Evolutionary conservation across 2,113 vertebrate species (phyloP), one percentile per base, ranked within the genome.

Genomic region (Pterophyllum scalare): DNA sequence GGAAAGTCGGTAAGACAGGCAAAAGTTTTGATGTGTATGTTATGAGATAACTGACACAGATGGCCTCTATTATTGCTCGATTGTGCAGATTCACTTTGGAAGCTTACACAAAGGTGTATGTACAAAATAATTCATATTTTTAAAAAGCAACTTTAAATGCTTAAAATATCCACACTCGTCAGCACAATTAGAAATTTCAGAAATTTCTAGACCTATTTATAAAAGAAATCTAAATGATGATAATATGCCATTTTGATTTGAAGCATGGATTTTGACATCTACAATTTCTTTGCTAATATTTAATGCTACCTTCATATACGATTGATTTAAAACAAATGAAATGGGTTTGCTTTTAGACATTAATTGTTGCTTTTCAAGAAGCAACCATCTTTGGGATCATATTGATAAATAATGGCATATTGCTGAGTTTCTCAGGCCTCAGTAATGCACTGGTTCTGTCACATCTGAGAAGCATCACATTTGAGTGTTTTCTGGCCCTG

Each of bases 381-480:
- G 17, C 22, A 28, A 20, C 52, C 38, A 10, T 61, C 26, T 77
- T 61, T 2, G 7, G 12, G 33, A 24, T 31, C 52, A 54, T 20
- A 3, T 57, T 76, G 1, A 67, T 70, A 3, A 19, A 0, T 2
- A 22, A 33, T 40, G 28, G 54, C 7, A 35, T 54, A 8, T 13
- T 22, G 58, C 14, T 10, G 6, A 57, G 26, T 28, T 67, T 78
- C n/a, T 86, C 33, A 40, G 3, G 35, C 43, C 40, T 84, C 5
- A 22, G 12, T 77, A 59, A 49, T 52, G 3, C 43, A 3, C 9
- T 4, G 3, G 3, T 17, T 1, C 4, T 14, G 20, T 57, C 24
- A 77, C 81, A 87, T 85, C 86, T 87, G 77, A 85, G 31, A 80
- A 52, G 65, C 62, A 79, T 82, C 72, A 74, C 8, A 40, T 54